Base-by-base conservation (phyloP, 1,140 invertebrate genomes). In the Lepeophtheirus salmonis region DNA sequence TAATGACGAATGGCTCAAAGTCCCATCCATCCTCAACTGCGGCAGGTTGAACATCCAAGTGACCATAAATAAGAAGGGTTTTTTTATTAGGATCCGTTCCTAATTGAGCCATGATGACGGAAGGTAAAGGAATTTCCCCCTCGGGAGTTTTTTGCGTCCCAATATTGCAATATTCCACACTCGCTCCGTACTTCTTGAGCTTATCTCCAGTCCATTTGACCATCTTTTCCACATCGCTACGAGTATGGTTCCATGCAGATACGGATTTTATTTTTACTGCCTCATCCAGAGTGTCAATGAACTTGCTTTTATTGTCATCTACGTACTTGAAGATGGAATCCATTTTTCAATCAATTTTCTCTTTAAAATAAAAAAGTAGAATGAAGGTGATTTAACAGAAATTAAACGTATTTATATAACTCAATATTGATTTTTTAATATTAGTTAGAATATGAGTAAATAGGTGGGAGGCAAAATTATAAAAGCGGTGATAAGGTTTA, bases 1-100 rank as follows among this genome's bases (percentile, higher is more conserved):
- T 81, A 18, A 98, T 74, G 13, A 78, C 78, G 75, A 98, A 98
- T 1, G 95, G 95, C 60, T 97, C 89, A 1, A 87, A 86, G 65
- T 89, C 75, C 94, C 92, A 97, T 3, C 92, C 92, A 78, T 97
- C 91, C 64, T 83, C 82, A 69, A 76, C 62, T 2, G 58, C 30
- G 6, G 94, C 94, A 50, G 94, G 92, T 71, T 97, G 94, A 1
- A 97, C 94, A 78, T 98, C 95, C 66, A 98, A 79, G 75, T 98
- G 95, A 0, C 94, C 95, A 74, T 98, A 98, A 53, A 98, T 77
- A 56, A 88, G 79, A 50, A 97, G 78, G 16, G 92, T 98, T 67
- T 90, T 79, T 67, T 75, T 74, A 16, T 24, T 6, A 21, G 56
- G 61, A 41, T 63, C 56, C 1, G 18, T 12, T 61, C 90, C 91